Percentiles rank a stretch among this genome's conserved stretches.
These are phyloP conservation scores for Atta cephalotes DNA, from an alignment of 1,140 invertebrate genomes.

Conservation along the genomic window DNA sequence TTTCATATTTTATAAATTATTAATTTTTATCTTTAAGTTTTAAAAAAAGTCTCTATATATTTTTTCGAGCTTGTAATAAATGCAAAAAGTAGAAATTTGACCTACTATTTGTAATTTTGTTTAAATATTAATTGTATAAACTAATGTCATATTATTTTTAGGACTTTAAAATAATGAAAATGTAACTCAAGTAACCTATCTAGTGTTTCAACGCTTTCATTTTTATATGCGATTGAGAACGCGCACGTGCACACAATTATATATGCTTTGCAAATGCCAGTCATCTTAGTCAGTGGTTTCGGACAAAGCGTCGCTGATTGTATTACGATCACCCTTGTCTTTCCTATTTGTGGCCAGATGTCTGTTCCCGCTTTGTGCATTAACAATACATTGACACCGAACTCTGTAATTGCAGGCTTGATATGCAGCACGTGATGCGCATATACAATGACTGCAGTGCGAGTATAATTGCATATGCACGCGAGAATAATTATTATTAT, in stretches of 20 bases:
- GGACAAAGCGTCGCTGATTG: slow-evolving; percentile 74
- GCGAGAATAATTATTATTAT: neutral
- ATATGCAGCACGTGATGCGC: slow-evolving; percentile 71
- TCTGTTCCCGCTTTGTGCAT: slow-evolving; percentile 76
- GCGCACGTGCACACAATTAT: slow-evolving; percentile 64
- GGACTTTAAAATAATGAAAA: slow-evolving; percentile 36
- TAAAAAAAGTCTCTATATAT: neutral
- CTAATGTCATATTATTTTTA: too few species aligned
- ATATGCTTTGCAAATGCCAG: slow-evolving; percentile 68
- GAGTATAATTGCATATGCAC: neutral
- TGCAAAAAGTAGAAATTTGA: neutral
- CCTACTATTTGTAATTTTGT: neutral
- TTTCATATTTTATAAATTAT: neutral
- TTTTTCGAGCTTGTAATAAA: neutral
- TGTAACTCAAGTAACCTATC: slow-evolving; percentile 59
- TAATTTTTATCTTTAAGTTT: neutral
- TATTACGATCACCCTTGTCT: slow-evolving; percentile 73
- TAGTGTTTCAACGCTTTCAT: slow-evolving; percentile 70
- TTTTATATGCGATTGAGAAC: slow-evolving; percentile 70
- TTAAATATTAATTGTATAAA: neutral
- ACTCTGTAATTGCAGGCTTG: slow-evolving; percentile 43
- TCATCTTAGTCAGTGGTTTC: slow-evolving; percentile 73
- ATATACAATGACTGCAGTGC: slow-evolving; percentile 76
- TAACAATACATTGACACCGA: slow-evolving; percentile 64
- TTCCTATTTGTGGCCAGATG: slow-evolving; percentile 80